Evolutionary conservation across 2,113 vertebrate species (phyloP).

Genomic region (Formicarius rufipectus): DNA sequence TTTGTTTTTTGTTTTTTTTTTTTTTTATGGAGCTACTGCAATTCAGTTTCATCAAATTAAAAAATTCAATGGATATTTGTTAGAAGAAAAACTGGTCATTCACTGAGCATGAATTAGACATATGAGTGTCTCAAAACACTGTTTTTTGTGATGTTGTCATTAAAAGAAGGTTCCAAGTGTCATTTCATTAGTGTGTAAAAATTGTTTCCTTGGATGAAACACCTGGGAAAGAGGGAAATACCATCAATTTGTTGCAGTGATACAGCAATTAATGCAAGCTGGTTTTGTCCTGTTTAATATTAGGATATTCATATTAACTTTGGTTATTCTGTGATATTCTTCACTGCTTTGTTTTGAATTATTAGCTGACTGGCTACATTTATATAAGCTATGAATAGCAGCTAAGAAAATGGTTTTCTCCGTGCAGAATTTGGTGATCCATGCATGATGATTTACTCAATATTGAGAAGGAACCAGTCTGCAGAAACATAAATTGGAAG

Average conservation of each 20-base stretch:
- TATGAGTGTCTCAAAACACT: not conserved
- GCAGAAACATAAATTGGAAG: not conserved
- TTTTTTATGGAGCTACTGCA: too few relatives aligned
- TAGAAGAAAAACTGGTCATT: not conserved
- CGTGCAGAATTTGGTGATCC: not conserved
- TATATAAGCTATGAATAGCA: not conserved
- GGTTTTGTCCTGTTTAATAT: not conserved
- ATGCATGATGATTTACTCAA: not conserved
- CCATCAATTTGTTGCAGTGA: not conserved
- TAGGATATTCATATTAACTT: not conserved
- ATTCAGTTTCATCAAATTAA: not conserved
- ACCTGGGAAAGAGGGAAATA: not conserved
- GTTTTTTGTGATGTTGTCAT: not conserved
- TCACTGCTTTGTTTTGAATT: not conserved
- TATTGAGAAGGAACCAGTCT: not conserved
- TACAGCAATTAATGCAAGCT: not conserved
- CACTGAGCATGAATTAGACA: not conserved
- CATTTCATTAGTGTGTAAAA: not conserved
- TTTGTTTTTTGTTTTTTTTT: not conserved
- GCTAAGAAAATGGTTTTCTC: not conserved
- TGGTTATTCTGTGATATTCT: not conserved
- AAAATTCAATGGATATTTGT: not conserved
- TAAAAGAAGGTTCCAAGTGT: not conserved
- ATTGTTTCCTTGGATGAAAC: not conserved
- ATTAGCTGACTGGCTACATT: not conserved